Evolutionary conservation across 1,140 invertebrate species (phyloP), one percentile per base, ranked within the genome.

Genomic region (Magallana gigas): DNA sequence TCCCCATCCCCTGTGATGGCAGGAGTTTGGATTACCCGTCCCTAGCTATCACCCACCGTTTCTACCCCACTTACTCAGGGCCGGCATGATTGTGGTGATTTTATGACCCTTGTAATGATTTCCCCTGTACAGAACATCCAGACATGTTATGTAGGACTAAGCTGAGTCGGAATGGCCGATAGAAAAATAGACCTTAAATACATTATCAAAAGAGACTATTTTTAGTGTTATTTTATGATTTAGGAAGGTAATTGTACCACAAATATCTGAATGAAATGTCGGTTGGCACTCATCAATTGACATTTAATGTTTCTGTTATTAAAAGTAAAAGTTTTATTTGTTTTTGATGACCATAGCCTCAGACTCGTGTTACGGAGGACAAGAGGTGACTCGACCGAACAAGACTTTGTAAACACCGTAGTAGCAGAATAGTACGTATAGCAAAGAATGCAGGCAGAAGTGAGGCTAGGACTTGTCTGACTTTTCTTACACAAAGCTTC

Each of bases 171-270:
- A 48, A 36, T 76, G 3, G 68, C 68, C 68, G 23, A 76, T 29
- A 29, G 68, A 12, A 12, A 76, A 7, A 62, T 1, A 62, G 36
- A 48, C 36, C 36, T 4, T 4, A 48, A 4, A 48, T 12, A 62
- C n/a, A 9, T 62, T 12, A 8, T 29, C 68, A 29, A 76, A 23
- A 68, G 14, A 68, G n/a, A 18, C 64, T 48, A 23, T 7, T 76
- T 76, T 76, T 76, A 76, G 68, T 76, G 23, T 36, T 29, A 9
- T 76, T 76, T 76, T 76, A 76, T 76, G 8, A 29, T 76, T 29
- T 4, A 29, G 68, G 68, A 76, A 76, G 68, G 68, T 36, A 23
- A 36, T 29, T 12, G 36, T 11, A 76, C 68, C 68, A 9, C 68
- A 76, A 29, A 76, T 29, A 76, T 76, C 23, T 76, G 11, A 76